Evolutionary conservation across 2,888 invertebrate genomes (phyloP), one percentile per base, ranked within the genome.

Genomic region (Apotomis betuletana): DNA sequence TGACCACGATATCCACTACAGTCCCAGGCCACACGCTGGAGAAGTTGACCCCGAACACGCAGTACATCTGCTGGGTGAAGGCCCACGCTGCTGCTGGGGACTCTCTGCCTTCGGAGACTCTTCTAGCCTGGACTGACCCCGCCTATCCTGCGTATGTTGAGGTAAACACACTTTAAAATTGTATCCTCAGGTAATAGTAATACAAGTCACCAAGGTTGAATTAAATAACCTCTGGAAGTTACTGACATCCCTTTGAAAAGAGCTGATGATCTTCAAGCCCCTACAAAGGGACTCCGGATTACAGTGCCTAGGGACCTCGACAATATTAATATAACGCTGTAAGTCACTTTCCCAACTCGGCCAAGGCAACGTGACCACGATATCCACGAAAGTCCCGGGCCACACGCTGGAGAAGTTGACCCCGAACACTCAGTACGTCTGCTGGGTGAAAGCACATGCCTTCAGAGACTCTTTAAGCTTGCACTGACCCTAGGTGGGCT

Each of bases 51-150:
- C 97, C 97, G 0, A 97, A 97, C 90, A 96, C 97, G 0, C 96
- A 97, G 87, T 97, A 97, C 85, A 96, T 97, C 63, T 94, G 96
- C 67, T 97, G 96, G 90, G 96, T 97, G 59, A 95, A 94, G 74
- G 97, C 97, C 0, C 94, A 96, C 63, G 90, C 94, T 0, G 92
- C 93, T 0, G 95, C 95, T 1, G 97, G 97, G 0, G 94, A 95
- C 75, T 97, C 97, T 9, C 87, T 96, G 79, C 95, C 97, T 0
- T 97, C 97, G 0, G 97, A 97, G 88, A 97, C 97, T 0, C 86
- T 97, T 41, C 94, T 97, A 71, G 97, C 96, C 0, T 97, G 97
- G 97, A 97, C 97, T 5, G 97, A 97, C 87, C 97, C 97, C 0
- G 97, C 97, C 0, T 95, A 97, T 81, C 97, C 97, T 0, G 97